Evolutionary conservation across 2,797 vertebrate species (phyloP).

Genomic region (Amphiprion clarkii): DNA sequence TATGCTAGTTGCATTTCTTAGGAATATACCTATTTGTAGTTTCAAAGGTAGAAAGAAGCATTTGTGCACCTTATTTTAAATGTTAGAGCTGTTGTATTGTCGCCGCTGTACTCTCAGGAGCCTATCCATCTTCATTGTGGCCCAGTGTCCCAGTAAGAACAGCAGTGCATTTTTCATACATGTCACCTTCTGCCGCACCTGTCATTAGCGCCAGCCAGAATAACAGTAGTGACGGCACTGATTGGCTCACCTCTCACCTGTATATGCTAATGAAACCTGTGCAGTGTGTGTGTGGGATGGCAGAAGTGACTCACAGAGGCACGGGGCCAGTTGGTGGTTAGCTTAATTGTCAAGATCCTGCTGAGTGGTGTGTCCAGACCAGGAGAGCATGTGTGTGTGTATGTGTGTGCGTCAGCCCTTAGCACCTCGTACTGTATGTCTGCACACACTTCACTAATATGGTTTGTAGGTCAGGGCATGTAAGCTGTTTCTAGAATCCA

Average conservation of each 20-base stretch:
- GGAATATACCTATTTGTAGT: neutral
- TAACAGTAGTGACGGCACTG: conserved; percentile 69
- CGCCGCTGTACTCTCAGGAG: conserved; percentile 34
- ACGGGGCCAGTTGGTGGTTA: conserved; percentile 78
- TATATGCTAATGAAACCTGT: conserved; percentile 79
- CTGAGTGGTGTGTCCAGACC: conserved; percentile 71
- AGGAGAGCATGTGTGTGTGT: neutral
- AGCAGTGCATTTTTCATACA: conserved; percentile 69
- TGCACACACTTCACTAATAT: conserved; percentile 40
- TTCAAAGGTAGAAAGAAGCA: conserved; percentile 10
- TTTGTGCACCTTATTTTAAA: conserved; percentile 27
- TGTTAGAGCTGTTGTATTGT: conserved; percentile 43
- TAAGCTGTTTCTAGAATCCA: conserved; percentile 41
- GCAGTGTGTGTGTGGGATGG: conserved; percentile 27
- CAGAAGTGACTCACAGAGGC: conserved; percentile 52
- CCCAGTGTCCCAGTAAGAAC: conserved; percentile 47
- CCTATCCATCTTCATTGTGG: conserved; percentile 65
- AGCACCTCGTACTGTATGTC: conserved; percentile 24
- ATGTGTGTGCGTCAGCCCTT: neutral
- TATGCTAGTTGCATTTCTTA: neutral
- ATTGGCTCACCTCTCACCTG: conserved; percentile 85
- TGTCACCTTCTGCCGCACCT: conserved; percentile 65
- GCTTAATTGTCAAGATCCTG: conserved; percentile 84
- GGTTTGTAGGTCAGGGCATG: conserved; percentile 64
- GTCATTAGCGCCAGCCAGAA: conserved; percentile 73